phyloP scores from a whole-genome alignment of 2,113 vertebrate genomes.

The Cyprinodon tularosa region DNA sequence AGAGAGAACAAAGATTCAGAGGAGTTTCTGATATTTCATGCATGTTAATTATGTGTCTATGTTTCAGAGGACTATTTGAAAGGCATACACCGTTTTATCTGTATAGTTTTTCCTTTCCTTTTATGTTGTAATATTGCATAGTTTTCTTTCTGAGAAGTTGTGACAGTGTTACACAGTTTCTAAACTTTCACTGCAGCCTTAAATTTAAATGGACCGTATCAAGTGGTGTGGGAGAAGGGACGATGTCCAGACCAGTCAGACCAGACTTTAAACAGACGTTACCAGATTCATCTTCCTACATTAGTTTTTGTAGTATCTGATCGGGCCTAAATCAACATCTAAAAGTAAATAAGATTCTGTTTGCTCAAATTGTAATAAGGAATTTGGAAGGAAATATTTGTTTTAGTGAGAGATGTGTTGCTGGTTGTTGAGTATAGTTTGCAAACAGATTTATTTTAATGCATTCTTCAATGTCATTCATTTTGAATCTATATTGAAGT shows the following conservation, averaged over 20 bases:
- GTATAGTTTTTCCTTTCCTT: conserved; percentile 19
- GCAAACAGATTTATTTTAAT: too few relatives aligned
- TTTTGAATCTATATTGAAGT: too few relatives aligned
- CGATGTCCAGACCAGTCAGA: background rate
- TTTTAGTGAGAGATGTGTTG: too few relatives aligned
- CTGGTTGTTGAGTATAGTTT: too few relatives aligned
- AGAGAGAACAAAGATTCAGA: conserved; percentile 43
- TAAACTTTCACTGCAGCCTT: background rate
- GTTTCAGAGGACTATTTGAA: conserved; percentile 34
- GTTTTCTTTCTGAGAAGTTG: background rate
- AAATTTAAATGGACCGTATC: background rate
- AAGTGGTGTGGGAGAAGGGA: background rate
- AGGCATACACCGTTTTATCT: conserved; percentile 43
- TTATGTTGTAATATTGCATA: conserved; percentile 27
- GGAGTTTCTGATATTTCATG: conserved; percentile 13
- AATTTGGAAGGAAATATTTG: background rate
- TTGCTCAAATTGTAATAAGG: background rate
- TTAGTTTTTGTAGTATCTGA: background rate
- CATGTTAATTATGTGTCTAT: conserved; percentile 58
- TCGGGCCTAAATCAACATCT: background rate
- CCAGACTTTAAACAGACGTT: background rate
- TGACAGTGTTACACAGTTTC: background rate
- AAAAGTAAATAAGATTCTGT: background rate
- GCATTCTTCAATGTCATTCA: too few relatives aligned
- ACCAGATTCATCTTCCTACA: background rate